Evolutionary conservation across 2,797 vertebrate species (phyloP), one percentile per base, ranked within the genome.

Genomic region (Petrocephalus schoutedeni): DNA sequence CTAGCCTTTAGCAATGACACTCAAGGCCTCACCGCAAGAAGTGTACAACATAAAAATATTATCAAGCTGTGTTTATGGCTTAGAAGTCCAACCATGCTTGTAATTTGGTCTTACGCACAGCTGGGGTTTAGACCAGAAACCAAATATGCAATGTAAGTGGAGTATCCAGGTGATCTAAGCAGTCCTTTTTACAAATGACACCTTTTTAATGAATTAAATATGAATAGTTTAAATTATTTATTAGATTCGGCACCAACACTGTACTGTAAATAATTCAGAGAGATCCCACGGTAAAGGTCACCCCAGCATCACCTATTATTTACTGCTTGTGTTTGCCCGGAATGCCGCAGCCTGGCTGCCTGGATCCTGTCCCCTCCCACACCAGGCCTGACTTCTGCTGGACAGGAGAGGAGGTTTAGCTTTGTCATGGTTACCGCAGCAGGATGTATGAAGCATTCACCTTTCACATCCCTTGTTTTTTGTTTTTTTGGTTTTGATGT

Each of bases 301-400:
- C 88, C 28, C 90, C 92, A 90, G 93, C 94, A 95, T 95, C 93
- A 93, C 94, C 91, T 93, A 94, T 94, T 92, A 93, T 95, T 94
- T 93, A 92, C 91, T 64, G 57, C 41, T 32, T 58, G 53, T 56
- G 36, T 58, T 85, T 85, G 12, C 32, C 51, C 83, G 57, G 83
- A 54, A 56, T 36, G 53, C 54, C 16, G 23, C 83, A 54, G 54
- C n/a, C 49, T 32, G 36, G 56, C 28, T 6, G 56, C 16, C 28
- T 36, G n/a, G 12, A 36, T 28, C 84, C 54, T 36, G 9, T 54
- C 6, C 53, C 7, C 54, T 85, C 83, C 8, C 77, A 32, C 28
- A 36, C 23, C 23, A 23, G 53, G 19, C 16, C 84, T 84, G 21
- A 56, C 23, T 84, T 83, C 53, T 23, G 36, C 71, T 77, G 16